These are phyloP conservation scores for Sinocyclocheilus anshuiensis DNA, from an alignment of 2,113 vertebrate genomes.

Conservation along the genomic window DNA sequence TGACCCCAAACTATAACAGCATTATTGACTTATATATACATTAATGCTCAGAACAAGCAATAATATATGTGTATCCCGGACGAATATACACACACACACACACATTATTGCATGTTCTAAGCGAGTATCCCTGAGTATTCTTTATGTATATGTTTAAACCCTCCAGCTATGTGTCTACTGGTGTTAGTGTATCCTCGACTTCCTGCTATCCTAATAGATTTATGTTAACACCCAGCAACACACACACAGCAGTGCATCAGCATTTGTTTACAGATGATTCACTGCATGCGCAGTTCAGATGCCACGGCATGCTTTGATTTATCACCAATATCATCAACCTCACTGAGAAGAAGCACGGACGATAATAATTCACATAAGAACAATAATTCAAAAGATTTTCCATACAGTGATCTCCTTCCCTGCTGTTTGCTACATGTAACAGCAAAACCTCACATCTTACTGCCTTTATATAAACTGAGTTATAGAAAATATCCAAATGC, in stretches of 20 bases:
- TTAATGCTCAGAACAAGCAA: too few relatives aligned
- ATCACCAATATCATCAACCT: constrained; percentile 6
- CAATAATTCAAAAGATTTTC: background rate
- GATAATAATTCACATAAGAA: background rate
- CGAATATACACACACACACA: too few relatives aligned
- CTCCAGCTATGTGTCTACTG: background rate
- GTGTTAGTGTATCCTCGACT: background rate
- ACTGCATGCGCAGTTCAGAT: background rate
- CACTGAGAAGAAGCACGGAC: background rate
- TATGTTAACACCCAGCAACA: constrained; percentile 2
- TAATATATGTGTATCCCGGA: too few relatives aligned
- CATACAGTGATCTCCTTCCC: background rate
- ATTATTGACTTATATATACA: too few relatives aligned
- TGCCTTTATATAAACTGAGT: background rate
- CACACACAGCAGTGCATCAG: background rate
- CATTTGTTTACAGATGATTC: constrained; percentile 12
- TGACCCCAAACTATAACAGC: too few relatives aligned
- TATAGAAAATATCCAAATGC: background rate
- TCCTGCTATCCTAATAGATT: constrained; percentile 23
- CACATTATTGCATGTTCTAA: too few relatives aligned
- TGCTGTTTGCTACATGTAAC: background rate
- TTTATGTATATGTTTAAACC: background rate
- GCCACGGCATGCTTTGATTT: background rate
- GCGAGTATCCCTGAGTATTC: background rate
- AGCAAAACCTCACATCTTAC: background rate